phyloP scores from a whole-genome alignment of 2,113 vertebrate species.

The Misgurnus anguillicaudatus region DNA sequence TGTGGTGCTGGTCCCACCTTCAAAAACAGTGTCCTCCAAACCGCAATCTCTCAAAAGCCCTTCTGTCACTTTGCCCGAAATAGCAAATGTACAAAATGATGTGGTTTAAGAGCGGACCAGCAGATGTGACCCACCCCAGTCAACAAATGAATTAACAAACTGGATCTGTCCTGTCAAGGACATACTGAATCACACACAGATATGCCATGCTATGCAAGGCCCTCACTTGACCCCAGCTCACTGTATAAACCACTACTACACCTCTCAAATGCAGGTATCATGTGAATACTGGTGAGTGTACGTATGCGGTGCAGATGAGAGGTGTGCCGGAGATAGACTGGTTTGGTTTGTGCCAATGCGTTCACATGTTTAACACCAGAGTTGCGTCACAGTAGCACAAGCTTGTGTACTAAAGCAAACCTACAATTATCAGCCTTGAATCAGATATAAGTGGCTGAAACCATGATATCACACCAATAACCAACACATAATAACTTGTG shows the following conservation, averaged over 20 bases:
- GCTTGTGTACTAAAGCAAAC: background rate
- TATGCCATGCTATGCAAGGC: constrained; percentile 2
- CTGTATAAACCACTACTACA: constrained; percentile 1
- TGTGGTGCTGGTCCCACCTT: constrained; percentile 36
- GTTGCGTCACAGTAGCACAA: background rate
- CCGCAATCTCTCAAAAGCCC: background rate
- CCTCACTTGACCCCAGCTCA: constrained; percentile 20
- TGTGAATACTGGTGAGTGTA: constrained; percentile 3
- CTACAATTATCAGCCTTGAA: background rate
- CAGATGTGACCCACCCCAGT: constrained; percentile 25
- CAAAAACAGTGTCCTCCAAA: constrained; percentile 8
- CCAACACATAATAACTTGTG: no score
- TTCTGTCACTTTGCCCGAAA: constrained; percentile 12
- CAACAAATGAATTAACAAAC: constrained; percentile 16
- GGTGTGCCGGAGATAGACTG: background rate
- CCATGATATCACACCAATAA: no score
- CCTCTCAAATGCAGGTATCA: constrained; percentile 9
- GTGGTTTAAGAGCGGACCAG: constrained; percentile 39
- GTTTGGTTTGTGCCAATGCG: background rate
- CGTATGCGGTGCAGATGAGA: background rate
- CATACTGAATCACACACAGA: constrained; percentile 1
- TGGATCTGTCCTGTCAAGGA: constrained; percentile 24
- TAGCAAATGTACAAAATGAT: constrained; percentile 25
- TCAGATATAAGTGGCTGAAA: no score
- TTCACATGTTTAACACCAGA: background rate